Evolutionary conservation across 2,797 vertebrate species (phyloP), one percentile per base, ranked within the genome.

Genomic region (Clangula hyemalis): DNA sequence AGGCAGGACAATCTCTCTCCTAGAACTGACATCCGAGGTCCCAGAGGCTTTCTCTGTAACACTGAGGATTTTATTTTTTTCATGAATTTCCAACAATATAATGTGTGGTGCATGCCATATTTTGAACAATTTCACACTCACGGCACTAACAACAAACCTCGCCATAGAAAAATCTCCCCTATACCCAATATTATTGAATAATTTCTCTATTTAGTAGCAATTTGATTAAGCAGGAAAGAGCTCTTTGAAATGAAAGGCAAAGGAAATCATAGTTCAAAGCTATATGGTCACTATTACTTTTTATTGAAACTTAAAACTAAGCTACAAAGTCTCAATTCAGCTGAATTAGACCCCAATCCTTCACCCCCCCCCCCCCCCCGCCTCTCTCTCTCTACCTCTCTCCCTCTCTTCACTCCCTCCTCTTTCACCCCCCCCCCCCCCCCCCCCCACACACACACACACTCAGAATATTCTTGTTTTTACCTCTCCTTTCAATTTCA

Each of bases 1-100:
- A 95, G 85, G 84, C 71, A 94, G 92, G 94, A 83, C 95, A 96
- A 97, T 98, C 56, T 97, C 41, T 97, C 91, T 97, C 45, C 49
- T 93, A 61, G 41, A 97, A 90, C 73, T 97, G 97, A 97, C 96
- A 97, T 73, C 58, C 2, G 34, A 97, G 93, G 89, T 97, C 95
- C 95, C 87, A 87, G 69, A 95, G 90, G 80, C 80, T 94, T 97
- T 97, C 73, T 85, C 22, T 0, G 3, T 66, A 90, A 94, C 43
- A 80, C 32, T 76, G 54, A 95, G 14, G 12, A 88, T 72, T 95
- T 96, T 94, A n/a, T 86, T 84, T 93, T 95, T 95, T 94, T 91
- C 74, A 85, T 87, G 51, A 64, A 91, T 94, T 97, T 96, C 39
- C 10, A 90, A 86, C 25, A 89, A 58, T 45, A 78, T 58, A 89